phyloP scores from a whole-genome alignment of 2,888 invertebrate species.

The Xestia c-nigrum region DNA sequence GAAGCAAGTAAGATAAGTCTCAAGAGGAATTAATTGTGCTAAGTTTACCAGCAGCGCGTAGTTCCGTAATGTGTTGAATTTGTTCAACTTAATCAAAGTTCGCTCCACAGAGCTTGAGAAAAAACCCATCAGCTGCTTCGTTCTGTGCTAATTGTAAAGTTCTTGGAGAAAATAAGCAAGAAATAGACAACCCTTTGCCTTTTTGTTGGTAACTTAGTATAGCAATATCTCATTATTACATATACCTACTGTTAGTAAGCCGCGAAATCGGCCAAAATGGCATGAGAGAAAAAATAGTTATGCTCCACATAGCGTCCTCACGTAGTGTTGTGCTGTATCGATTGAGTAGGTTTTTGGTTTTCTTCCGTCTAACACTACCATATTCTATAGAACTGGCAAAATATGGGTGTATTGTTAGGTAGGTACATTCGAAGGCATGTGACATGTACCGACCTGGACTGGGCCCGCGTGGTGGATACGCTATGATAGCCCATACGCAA shows the following conservation, averaged over 20 bases:
- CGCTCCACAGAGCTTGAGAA: constrained; percentile 30
- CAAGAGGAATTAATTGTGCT: constrained; percentile 17
- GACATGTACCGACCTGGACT: no score
- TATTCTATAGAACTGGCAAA: no score
- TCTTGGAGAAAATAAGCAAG: constrained; percentile 8
- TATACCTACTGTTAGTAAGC: not conserved
- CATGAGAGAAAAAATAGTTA: no score
- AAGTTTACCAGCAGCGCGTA: constrained; percentile 32
- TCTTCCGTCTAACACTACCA: not conserved
- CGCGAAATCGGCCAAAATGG: no score
- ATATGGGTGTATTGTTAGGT: no score
- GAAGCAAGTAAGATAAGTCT: constrained; percentile 8
- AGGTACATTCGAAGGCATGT: no score
- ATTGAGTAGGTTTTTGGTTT: no score
- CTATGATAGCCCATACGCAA: no score
- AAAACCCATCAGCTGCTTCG: constrained; percentile 30
- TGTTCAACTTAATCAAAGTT: constrained; percentile 52
- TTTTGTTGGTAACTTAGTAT: not conserved
- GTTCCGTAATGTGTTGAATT: constrained; percentile 44
- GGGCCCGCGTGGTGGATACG: no score
- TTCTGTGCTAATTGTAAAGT: constrained; percentile 41
- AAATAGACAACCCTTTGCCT: constrained; percentile 7
- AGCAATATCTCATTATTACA: not conserved
- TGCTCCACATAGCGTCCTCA: no score
- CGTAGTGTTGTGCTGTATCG: no score